Base-by-base conservation (phyloP, 2,888 invertebrate genomes). In the Cancer borealis region DNA sequence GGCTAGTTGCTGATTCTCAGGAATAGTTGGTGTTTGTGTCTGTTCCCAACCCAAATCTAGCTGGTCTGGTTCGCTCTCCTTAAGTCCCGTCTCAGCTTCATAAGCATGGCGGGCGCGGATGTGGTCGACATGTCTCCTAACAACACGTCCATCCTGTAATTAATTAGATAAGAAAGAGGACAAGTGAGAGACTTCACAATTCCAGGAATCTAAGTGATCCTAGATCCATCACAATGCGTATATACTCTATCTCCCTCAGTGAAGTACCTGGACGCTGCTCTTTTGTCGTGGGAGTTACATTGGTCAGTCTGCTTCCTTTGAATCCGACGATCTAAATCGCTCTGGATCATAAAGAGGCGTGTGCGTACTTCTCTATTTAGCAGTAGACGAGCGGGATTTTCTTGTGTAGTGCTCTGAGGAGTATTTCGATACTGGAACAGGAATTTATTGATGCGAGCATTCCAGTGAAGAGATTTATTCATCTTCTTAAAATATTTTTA, bases 391-490 rank as follows among this genome's bases (percentile, higher is more conserved):
- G 66, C 14, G 21, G 39, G 47, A 1, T 47, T 39, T 12, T 30
- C n/a, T 46, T 49, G 47, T 3, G 88, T 88, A 12, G 88, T n/a
- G 2, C 47, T 39, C 5, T 88, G 39, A 14, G 88, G 88, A 26
- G 45, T 39, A 21, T 88, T 88, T 45, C 88, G 88, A 88, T 88
- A 88, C 21, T 39, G 1, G 30, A 88, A 88, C 12, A 88, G 88
- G 39, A 88, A 39, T 26, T 88, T 88, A 88, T 39, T 46, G 21
- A 88, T 30, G 21, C 17, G 46, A 26, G 5, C 46, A 39, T 88
- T 21, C 39, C 39, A 88, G 6, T 39, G 30, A 30, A 88, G 17
- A 12, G 39, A 45, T 10, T 49, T 1, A 3, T n/a, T 21, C 49
- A 47, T 88, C 49, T 88, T 47, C 45, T 12, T 47, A 21, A 14